Base-by-base conservation (phyloP, 2,113 vertebrate genomes). In the Chaetura pelagica region DNA sequence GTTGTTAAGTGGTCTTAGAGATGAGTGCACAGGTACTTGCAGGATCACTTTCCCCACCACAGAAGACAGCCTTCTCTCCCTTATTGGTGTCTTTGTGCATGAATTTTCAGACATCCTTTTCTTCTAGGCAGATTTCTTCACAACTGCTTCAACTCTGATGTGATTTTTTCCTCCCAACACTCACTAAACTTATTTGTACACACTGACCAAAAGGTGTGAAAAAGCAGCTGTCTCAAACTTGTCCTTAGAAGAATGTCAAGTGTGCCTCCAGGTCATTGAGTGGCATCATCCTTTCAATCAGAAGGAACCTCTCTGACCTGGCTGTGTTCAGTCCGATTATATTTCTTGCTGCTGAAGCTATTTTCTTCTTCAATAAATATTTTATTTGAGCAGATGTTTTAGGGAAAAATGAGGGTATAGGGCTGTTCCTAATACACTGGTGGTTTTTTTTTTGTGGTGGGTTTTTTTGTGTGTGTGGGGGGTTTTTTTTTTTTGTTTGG, bases 31-130 rank as follows among this genome's bases (percentile, higher is more conserved):
- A 48, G 69, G 19, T 87, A 40, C 34, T 68, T 51, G 12, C 27
- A n/a, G 32, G 24, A 21, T 76, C 49, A 0, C 40, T 86, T 7
- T 11, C 17, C 20, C 21, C 13, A 7, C 20, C 0, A 0, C 24
- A 68, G 42, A 8, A 44, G 42, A 22, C 26, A 83, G 26, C 35
- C 14, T 38, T 38, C 38, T 38, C 38, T 38, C 38, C 38, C 38
- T 38, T 38, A 38, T 38, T 38, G 38, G 38, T 38, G 38, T 38
- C 38, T 38, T 38, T 69, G 72, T 73, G 44, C 46, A 30, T 58
- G 46, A 17, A 17, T 69, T 84, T 24, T 63, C 35, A 40, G 49
- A 23, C 38, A 15, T 16, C 69, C 9, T 12, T 26, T 68, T 89
- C 80, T 86, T 34, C 30, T 49, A 26, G 59, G 21, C 44, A n/a